Evolutionary conservation across 2,113 vertebrate species (phyloP), one percentile per base, ranked within the genome.

Genomic region (Callocephalon fimbriatum): DNA sequence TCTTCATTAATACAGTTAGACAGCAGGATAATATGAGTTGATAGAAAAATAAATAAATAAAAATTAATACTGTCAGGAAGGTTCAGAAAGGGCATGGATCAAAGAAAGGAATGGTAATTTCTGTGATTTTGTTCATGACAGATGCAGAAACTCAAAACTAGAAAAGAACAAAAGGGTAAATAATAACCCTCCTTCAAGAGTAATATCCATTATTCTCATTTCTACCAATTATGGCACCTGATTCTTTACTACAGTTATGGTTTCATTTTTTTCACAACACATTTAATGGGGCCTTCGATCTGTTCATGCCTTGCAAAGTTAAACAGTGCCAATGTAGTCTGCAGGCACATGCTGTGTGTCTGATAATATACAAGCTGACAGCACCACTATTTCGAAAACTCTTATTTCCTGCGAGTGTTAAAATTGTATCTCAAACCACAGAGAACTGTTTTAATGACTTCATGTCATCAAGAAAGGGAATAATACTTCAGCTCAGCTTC

Each of bases 371-470:
- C 48, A 67, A 79, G 42, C 82, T 78, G 73, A 82, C 67, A 85
- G 86, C 56, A 95, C 26, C 48, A 74, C 23, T 22, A 26, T 80
- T 87, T 66, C 71, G 67, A 61, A 81, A 93, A 81, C 35, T 73
- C 85, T 76, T 86, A 90, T 73, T 94, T 94, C 86, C 80, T 88
- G 75, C 8, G 12, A 95, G 83, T 32, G 63, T 77, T 77, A 93
- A 95, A 97, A 96, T 96, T 82, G 62, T 35, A 95, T 61, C 75
- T 95, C 78, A 94, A 53, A 42, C 71, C 77, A 86, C 7, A 74
- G 32, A 95, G 50, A 93, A 93, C 59, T 88, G 65, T 91, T 93
- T 75, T 88, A 95, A 93, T 88, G 77, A 85, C 90, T 93, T 81
- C 74, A 66, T 51, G 53, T 88, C 87, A 94, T 88, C 87, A 92